Base-by-base conservation (phyloP, 2,888 invertebrate genomes). In the Epinotia brunnichana region DNA sequence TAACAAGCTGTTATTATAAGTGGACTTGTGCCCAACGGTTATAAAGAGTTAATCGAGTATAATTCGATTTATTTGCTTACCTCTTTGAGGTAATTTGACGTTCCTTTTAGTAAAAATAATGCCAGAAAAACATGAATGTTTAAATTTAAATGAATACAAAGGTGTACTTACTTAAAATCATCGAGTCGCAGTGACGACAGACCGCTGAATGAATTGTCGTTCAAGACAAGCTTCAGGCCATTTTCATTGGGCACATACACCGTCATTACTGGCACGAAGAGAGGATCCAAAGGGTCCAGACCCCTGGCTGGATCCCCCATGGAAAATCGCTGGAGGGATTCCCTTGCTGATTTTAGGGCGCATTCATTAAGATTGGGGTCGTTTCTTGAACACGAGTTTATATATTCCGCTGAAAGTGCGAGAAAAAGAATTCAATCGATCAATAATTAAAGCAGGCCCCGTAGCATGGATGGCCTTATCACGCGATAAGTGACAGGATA, bases 311-410 rank as follows among this genome's bases (percentile, higher is more conserved):
- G 70, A 68, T 90, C 89, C 9, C 89, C 90, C 15, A 81, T 70
- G 3, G 89, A 84, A 70, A 89, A 90, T 57, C 79, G 78, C 35
- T 85, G 79, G 2, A 90, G 75, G 0, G 88, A 87, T 5, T 84
- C 83, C n/a, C 79, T 80, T 0, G 87, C 90, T 2, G 89, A 83
- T 76, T 85, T 82, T 9, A 89, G 76, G 2, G 87, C 88, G 71
- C 90, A 90, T 0, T 85, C 86, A 74, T 89, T 87, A 2, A 90
- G 74, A 13, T 89, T 82, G 7, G 88, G 89, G 72, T 90, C 88
- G 64, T 85, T 89, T 78, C 88, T 82, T 71, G 88, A 89, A 77
- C 89, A 90, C 17, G 85, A 76, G 11, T 77, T 76, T 74, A 90
- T 86, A 72, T 85, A 90, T 0, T 80, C 78, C 2, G 90, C 90